Evolutionary conservation across 2,113 vertebrate genomes (phyloP), one percentile per base, ranked within the genome.

Genomic region (Cephalopterus ornatus): DNA sequence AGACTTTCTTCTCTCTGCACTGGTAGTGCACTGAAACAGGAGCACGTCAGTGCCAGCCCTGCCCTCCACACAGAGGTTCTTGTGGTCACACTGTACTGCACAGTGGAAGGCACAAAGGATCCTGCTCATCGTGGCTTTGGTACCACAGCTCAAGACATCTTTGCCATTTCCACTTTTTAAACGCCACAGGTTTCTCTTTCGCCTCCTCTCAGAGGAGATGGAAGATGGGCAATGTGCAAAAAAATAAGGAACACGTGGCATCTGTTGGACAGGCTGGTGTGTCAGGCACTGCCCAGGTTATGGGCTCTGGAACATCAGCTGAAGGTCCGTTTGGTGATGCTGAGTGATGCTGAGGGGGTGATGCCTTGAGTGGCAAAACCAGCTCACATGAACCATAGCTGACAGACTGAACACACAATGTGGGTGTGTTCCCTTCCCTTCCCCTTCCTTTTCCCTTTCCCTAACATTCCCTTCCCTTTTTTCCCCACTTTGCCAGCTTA

Each of bases 151-250:
- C 52, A 66, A 79, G 46, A 30, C 9, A 30, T 21, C 75, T 53
- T 84, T 63, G 46, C 68, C 39, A 42, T 71, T 71, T 46, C 59
- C 30, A 37, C 32, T 73, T 44, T 47, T 39, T 35, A 47, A 67
- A 61, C 20, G 53, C 67, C 9, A 1, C 0, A 14, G 22, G 6
- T 68, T 90, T 68, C 28, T 53, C 56, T 83, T 33, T 39, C 30
- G 26, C 39, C 42, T 50, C 30, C 52, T 59, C 49, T 68, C 53
- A 22, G 49, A 58, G 59, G 30, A 13, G 66, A 20, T 6, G 17
- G 23, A 23, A 33, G 20, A 30, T 12, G 14, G 2, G 6, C 4
- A 1, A 12, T 0, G 2, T 46, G 81, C 46, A 16, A 10, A 12
- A n/a, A 26, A 59, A 11, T 53, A 61, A 62, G 75, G 50, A 66